A percentile compares a stretch with the other conserved stretches of the same genome.
Conservation (phyloP, 2,113 vertebrate genomes). For the Megaceryle maxima region DNA sequence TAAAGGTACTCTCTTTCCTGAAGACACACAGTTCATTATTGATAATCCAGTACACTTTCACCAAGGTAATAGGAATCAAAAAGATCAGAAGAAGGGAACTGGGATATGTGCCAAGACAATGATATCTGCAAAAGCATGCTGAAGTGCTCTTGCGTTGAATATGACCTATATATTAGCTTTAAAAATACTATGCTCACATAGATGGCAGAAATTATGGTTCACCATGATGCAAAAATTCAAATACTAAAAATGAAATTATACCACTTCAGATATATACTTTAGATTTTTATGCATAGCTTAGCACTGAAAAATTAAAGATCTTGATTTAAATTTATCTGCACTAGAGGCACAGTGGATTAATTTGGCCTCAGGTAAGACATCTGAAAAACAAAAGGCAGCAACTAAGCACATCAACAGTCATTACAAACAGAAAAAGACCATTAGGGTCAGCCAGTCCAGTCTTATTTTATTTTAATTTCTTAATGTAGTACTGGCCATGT, state of each 20-base stretch:
- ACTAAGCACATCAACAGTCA: slow-evolving; percentile 2
- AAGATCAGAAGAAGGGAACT: neutral
- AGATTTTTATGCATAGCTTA: neutral
- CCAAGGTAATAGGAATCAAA: neutral
- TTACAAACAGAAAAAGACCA: neutral
- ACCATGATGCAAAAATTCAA: neutral
- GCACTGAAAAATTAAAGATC: neutral
- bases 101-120: neutral
- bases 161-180: neutral
- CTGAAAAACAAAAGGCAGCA: neutral
- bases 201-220: neutral
- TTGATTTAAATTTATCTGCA: neutral
- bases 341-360: neutral
- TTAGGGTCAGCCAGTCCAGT: neutral
- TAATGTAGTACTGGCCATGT: neutral
- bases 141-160: neutral
- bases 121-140: neutral
- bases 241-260: neutral
- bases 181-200: neutral
- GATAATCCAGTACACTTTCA: neutral
- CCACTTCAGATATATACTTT: neutral
- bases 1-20: neutral
- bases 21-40: neutral
- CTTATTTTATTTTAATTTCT: neutral
- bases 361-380: neutral